Evolutionary conservation across 2,113 vertebrate genomes (phyloP).

Genomic region (Plecturocebus donacophilus): DNA sequence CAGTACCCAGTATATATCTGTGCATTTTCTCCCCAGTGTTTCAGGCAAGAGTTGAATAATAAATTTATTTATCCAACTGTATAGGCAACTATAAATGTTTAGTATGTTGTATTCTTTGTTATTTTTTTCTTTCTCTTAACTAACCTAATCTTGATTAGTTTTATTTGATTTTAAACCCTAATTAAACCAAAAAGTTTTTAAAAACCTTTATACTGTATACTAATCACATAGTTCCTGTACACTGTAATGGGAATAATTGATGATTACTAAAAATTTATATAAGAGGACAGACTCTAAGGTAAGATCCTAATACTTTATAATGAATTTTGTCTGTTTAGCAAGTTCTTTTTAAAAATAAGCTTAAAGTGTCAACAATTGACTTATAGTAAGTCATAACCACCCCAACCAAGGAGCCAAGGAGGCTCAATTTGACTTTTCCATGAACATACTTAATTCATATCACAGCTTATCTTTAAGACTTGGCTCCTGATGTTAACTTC

Average conservation of each 20-base stretch:
- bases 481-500: neutral
- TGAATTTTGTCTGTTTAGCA: conserved; percentile 17
- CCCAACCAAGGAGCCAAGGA: neutral
- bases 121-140: neutral
- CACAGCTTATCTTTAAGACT: neutral
- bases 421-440: neutral
- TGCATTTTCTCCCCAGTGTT: neutral
- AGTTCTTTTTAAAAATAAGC: neutral
- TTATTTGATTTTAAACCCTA: conserved; percentile 16
- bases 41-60: neutral
- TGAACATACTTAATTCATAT: neutral
- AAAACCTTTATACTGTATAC: neutral
- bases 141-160: conserved; percentile 3
- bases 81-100: neutral
- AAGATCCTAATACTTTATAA: conserved; percentile 9
- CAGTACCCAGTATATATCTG: neutral
- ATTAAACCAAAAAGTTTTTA: neutral
- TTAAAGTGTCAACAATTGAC: neutral
- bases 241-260: neutral
- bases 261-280: neutral
- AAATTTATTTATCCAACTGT: neutral
- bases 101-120: neutral
- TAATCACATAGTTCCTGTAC: neutral
- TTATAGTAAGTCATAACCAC: neutral
- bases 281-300: neutral